These are phyloP conservation scores for Patiria miniata DNA, from an alignment of 35 echinoderm and acorn worm species.

Conservation along the genomic window DNA sequence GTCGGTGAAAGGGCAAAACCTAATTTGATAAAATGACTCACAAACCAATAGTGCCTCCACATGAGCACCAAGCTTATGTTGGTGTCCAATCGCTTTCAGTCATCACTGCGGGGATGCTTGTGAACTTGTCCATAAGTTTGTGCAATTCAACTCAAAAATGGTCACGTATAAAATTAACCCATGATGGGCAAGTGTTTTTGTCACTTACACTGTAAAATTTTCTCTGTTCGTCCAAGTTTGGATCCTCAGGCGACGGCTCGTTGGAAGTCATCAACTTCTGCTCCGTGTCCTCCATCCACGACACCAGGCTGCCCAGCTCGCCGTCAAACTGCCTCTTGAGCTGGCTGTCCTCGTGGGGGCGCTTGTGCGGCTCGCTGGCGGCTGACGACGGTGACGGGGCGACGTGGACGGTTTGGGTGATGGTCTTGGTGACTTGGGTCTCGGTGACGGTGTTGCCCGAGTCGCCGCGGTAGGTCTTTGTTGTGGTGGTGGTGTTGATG, in stretches of 20 bases:
- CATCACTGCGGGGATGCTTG: no score
- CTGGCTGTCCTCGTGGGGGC: constrained; percentile 58
- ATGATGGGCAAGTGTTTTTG: no score
- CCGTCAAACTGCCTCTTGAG: constrained; percentile 93
- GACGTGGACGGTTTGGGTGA: constrained; percentile 73
- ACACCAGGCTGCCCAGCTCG: constrained; percentile 86
- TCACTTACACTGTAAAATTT: constrained; percentile 87
- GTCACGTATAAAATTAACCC: no score
- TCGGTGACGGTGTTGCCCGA: constrained; percentile 55
- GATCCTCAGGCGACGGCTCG: constrained; percentile 72
- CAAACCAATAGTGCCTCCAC: no score
- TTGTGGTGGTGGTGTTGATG: constrained; percentile 43
- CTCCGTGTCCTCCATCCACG: constrained; percentile 94
- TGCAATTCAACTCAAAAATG: no score
- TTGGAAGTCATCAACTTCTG: constrained; percentile 61
- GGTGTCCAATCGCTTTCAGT: no score
- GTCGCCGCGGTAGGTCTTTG: constrained; percentile 48
- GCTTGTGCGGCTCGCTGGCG: constrained; percentile 46
- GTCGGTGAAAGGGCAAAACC: no score
- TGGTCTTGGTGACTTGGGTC: constrained; percentile 64
- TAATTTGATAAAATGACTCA: no score
- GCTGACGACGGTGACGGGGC: constrained; percentile 25
- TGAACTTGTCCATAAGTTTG: no score
- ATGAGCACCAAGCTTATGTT: no score
- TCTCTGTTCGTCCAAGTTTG: constrained; percentile 76